Conservation (phyloP, 2,113 vertebrate genomes). For the Cacatua alba region DNA sequence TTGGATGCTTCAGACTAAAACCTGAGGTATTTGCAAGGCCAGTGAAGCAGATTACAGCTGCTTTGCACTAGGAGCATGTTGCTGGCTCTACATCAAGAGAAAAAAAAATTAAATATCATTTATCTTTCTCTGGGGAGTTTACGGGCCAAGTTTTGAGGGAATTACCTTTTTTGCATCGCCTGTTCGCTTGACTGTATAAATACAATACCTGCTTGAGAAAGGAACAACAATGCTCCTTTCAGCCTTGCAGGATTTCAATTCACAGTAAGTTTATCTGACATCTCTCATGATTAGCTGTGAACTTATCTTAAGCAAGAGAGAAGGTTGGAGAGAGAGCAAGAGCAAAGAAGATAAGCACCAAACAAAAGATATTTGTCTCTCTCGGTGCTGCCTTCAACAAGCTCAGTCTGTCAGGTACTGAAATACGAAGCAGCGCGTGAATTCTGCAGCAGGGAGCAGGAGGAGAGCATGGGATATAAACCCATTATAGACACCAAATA, state of each 20-base stretch:
- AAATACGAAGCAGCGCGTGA: background rate
- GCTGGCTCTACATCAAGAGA: constrained; percentile 55
- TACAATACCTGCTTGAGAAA: constrained; percentile 61
- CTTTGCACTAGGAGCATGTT: background rate
- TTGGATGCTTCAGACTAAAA: background rate
- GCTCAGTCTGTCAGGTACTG: background rate
- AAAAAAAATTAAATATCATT: constrained; percentile 63
- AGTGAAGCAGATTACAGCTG: background rate
- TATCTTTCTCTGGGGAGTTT: constrained; percentile 51
- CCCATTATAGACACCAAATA: background rate
- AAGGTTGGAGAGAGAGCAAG: background rate
- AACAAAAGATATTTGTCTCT: constrained; percentile 61
- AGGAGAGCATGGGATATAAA: background rate
- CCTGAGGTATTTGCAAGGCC: background rate
- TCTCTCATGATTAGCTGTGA: constrained; percentile 45
- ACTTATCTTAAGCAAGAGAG: constrained; percentile 51
- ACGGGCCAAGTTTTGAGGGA: constrained; percentile 49
- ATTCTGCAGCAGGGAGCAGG: background rate
- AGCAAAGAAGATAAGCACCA: background rate
- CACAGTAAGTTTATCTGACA: constrained; percentile 60
- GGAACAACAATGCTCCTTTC: constrained; percentile 46
- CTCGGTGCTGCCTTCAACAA: background rate
- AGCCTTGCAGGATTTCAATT: constrained; percentile 50
- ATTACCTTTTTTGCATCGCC: constrained; percentile 54
- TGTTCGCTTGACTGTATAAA: constrained; percentile 60